These are phyloP conservation scores for Limosa lapponica DNA, from an alignment of 2,797 vertebrate genomes.

Conservation along the genomic window DNA sequence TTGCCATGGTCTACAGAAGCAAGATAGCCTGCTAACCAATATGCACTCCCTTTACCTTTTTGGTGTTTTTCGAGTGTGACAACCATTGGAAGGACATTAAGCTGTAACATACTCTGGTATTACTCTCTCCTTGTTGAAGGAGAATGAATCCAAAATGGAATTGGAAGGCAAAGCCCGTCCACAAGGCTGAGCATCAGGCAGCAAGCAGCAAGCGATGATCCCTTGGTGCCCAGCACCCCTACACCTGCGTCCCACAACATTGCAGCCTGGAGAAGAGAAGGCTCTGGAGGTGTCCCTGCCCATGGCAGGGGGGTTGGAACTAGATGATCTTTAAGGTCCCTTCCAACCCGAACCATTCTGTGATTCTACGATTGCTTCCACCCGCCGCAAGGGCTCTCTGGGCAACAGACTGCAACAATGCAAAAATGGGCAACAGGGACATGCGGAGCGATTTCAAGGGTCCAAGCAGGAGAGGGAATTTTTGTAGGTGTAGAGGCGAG, in stretches of 20 bases:
- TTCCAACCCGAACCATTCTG: no score
- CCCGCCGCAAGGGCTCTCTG: accelerated
- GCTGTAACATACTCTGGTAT: not conserved
- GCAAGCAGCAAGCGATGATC: accelerated
- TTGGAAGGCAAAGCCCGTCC: not conserved
- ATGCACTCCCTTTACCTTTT: not conserved
- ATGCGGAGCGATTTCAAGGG: accelerated
- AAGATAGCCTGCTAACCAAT: no score
- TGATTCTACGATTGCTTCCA: not conserved
- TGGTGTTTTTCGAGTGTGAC: no score
- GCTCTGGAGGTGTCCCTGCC: no score
- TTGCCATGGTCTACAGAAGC: not conserved
- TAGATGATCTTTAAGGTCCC: no score
- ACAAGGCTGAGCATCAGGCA: not conserved
- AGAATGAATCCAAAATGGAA: not conserved
- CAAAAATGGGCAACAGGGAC: not conserved
- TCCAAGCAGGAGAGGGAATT: accelerated
- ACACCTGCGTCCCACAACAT: accelerated
- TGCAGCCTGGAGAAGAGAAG: no score
- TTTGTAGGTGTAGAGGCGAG: not conserved
- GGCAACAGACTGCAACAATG: not conserved
- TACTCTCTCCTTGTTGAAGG: not conserved
- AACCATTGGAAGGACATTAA: not conserved
- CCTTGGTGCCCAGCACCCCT: accelerated
- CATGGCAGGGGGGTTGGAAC: no score